Conservation (phyloP, 2,113 vertebrate genomes). For the Gobio gobio region DNA sequence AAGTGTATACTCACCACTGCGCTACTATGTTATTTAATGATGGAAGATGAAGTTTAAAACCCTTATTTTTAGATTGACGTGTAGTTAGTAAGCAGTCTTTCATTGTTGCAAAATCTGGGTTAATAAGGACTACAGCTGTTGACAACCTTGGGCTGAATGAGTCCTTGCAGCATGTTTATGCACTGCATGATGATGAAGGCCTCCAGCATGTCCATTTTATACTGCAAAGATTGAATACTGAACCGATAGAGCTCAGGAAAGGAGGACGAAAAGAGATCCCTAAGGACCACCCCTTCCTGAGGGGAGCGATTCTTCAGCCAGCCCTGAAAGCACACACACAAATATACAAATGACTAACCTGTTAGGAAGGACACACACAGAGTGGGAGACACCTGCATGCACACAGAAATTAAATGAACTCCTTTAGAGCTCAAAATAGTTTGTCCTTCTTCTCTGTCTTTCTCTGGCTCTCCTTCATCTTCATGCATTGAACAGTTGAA, state of each 20-base stretch:
- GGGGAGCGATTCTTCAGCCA: constrained; percentile 84
- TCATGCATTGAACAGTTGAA: constrained; percentile 31
- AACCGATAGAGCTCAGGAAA: constrained; percentile 86
- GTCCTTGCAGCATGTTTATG: constrained; percentile 90
- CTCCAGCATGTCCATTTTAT: constrained; percentile 89
- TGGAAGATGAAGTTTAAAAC: neutral
- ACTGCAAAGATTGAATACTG: constrained; percentile 84
- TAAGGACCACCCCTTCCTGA: constrained; percentile 83
- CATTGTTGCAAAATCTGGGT: neutral
- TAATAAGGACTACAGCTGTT: constrained; percentile 2
- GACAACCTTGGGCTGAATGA: constrained; percentile 86
- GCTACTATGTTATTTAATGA: neutral
- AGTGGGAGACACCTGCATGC: constrained; percentile 6
- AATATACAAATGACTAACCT: constrained; percentile 11
- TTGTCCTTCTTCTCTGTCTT: neutral
- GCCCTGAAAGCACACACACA: constrained; percentile 72
- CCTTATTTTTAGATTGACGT: neutral
- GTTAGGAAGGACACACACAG: neutral
- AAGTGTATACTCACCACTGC: neutral
- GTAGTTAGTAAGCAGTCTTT: neutral
- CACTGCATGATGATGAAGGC: constrained; percentile 92
- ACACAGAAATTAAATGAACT: neutral
- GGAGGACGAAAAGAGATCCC: constrained; percentile 81
- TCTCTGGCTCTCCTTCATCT: constrained; percentile 8
- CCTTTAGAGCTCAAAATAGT: neutral